Evolutionary conservation across 2,888 invertebrate genomes (phyloP), one percentile per base, ranked within the genome.

Genomic region (Acanthosoma haemorrhoidale): DNA sequence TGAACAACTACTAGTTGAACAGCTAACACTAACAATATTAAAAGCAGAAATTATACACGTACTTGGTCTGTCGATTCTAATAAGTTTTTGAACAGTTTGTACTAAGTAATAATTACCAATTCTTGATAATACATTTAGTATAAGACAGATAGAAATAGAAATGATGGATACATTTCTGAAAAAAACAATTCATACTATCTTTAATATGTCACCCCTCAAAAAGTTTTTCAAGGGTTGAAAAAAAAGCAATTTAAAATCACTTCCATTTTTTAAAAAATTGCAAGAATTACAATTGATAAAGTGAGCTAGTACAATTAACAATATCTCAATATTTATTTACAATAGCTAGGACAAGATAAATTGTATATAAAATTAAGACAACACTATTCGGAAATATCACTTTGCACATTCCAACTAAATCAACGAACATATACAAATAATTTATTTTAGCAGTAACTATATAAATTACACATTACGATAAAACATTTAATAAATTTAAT

Each of bases 331-430:
- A 64, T 64, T 63, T 64, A 64, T 64, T 64, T 64, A 64, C 64
- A 64, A 64, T 41, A 64, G 29, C 64, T 64, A 64, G 39, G 41
- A 64, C 41, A 51, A 61, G 61, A 61, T 61, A 64, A 64, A 36
- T 63, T 61, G 36, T 39, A 41, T 64, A 64, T 64, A 64, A 64
- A 67, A 67, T 57, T 57, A 67, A 67, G 57, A 67, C 43, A 67
- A 51, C 18, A 41, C 67, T 67, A 67, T 67, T 67, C 15, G 43
- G 67, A 67, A 34, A 67, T 67, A 67, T 67, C 67, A 67, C 67
- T 43, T 67, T 57, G 67, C 67, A 67, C 67, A 67, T 51, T 57
- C 41, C 67, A 67, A 67, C 67, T 67, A 67, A 67, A 67, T 67
- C 51, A 34, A 67, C 41, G 51, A 67, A 57, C 67, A 67, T 67